A percentile compares a stretch with the other conserved stretches of the same genome.
Conservation (phyloP, 1,140 invertebrate genomes). For the Acromyrmex charruanus region DNA sequence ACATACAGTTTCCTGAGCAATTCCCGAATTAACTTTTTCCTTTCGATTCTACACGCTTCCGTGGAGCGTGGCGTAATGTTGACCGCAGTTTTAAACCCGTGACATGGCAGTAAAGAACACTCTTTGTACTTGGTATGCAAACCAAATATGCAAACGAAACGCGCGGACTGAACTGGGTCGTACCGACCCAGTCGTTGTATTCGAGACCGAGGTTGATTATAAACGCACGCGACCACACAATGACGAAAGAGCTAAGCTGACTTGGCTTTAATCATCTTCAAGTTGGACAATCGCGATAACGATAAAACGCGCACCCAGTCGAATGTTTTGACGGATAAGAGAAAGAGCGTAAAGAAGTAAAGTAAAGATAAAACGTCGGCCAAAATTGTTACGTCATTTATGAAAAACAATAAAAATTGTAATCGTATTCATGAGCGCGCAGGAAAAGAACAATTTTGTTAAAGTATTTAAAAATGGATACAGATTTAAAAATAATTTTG, state of each 20-base stretch:
- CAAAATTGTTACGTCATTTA: too few relatives aligned
- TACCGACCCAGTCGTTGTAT: background rate
- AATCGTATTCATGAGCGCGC: too few relatives aligned
- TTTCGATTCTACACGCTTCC: slow-evolving; percentile 17
- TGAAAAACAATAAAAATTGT: too few relatives aligned
- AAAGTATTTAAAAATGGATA: too few relatives aligned
- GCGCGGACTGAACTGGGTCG: slow-evolving; percentile 40
- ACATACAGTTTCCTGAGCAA: background rate
- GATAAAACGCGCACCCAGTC: background rate
- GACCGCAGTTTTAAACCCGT: slow-evolving; percentile 19
- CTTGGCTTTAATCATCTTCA: slow-evolving; percentile 10
- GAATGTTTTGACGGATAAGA: background rate
- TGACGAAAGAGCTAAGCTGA: slow-evolving; percentile 29
- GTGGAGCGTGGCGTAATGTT: slow-evolving; percentile 17
- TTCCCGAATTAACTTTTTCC: slow-evolving; percentile 2
- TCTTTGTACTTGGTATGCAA: slow-evolving; percentile 49
- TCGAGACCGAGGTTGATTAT: slow-evolving; percentile 47
- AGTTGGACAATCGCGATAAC: background rate
- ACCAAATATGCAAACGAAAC: slow-evolving; percentile 47
- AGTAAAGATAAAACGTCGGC: too few relatives aligned
- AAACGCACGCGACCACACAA: slow-evolving; percentile 20
- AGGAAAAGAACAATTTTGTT: too few relatives aligned
- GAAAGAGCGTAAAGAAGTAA: too few relatives aligned
- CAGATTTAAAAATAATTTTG: too few relatives aligned
- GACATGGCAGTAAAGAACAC: slow-evolving; percentile 40